phyloP scores from a whole-genome alignment of 64 coral and sea anemone genomes.

The Porites australiensis region DNA sequence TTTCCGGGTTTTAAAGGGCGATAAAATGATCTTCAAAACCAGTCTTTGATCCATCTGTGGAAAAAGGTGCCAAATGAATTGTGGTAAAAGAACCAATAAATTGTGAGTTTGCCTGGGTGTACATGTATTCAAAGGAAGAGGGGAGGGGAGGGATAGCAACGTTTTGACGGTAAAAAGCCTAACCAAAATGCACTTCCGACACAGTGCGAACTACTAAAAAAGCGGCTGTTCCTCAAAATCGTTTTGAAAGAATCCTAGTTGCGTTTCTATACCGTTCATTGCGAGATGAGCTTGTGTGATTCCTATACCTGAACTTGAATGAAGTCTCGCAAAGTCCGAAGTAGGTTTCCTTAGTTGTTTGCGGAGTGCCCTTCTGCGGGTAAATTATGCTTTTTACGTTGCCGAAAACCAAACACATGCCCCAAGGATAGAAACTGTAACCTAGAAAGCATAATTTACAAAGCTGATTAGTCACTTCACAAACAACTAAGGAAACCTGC shows the following conservation, averaged over 20 bases:
- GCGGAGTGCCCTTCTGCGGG: too few relatives aligned
- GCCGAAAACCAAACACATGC: too few relatives aligned
- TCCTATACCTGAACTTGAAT: too few relatives aligned
- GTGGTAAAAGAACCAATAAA: background rate
- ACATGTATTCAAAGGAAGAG: background rate
- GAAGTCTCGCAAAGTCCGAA: too few relatives aligned
- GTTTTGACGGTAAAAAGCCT: background rate
- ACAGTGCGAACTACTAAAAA: background rate
- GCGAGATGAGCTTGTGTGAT: too few relatives aligned
- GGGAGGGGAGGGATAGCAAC: background rate
- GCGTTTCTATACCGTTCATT: too few relatives aligned
- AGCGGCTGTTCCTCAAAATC: background rate
- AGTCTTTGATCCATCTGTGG: background rate
- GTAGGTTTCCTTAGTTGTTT: too few relatives aligned
- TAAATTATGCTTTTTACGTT: too few relatives aligned
- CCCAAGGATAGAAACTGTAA: too few relatives aligned
- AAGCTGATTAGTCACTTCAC: too few relatives aligned
- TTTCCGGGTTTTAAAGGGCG: background rate
- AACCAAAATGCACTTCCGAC: background rate
- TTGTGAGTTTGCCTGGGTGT: background rate
- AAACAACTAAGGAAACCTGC: too few relatives aligned
- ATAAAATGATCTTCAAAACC: background rate
- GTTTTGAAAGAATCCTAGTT: background rate
- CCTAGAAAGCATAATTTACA: too few relatives aligned
- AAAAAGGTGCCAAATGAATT: background rate